phyloP scores from a whole-genome alignment of 2,797 vertebrate species.

The Cetoscarus ocellatus region DNA sequence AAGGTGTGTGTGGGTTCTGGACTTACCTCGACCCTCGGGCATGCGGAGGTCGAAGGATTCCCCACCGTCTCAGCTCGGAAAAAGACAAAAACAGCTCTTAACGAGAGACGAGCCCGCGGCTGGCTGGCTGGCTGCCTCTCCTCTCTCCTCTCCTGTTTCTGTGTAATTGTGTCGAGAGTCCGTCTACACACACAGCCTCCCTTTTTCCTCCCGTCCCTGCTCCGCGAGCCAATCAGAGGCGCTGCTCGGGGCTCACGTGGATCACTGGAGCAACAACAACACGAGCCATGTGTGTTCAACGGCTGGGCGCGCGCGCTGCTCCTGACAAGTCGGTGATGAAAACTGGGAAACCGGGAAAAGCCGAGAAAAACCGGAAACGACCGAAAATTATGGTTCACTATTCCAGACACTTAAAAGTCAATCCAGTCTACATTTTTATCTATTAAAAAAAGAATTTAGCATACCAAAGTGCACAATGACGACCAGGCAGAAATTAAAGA shows the following conservation, averaged over 20 bases:
- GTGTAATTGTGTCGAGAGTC: not conserved
- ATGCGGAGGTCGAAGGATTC: constrained; percentile 34
- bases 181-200: constrained; percentile 1
- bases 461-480: too few species aligned
- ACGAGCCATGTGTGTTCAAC: constrained; percentile 65
- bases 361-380: too few species aligned
- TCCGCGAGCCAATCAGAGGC: constrained; percentile 56
- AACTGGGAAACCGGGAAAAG: too few species aligned
- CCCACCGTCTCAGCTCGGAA: not conserved
- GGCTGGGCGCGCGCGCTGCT: constrained; percentile 6
- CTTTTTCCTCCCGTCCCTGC: constrained; percentile 12
- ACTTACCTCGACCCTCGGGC: constrained; percentile 67
- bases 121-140: not conserved
- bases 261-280: constrained; percentile 63
- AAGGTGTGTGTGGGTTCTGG: not conserved
- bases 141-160: not conserved
- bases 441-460: too few species aligned
- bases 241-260: constrained; percentile 72
- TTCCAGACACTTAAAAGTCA: too few species aligned
- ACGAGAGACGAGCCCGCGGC: not conserved
- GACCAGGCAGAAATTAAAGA: too few species aligned
- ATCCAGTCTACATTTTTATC: too few species aligned
- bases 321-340: not conserved
- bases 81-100: not conserved
- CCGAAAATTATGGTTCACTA: too few species aligned